Percentiles rank a stretch among this genome's conserved stretches.
Evolutionary conservation across 64 coral and sea anemone genomes (phyloP).

Genomic region (Montipora cactus): DNA sequence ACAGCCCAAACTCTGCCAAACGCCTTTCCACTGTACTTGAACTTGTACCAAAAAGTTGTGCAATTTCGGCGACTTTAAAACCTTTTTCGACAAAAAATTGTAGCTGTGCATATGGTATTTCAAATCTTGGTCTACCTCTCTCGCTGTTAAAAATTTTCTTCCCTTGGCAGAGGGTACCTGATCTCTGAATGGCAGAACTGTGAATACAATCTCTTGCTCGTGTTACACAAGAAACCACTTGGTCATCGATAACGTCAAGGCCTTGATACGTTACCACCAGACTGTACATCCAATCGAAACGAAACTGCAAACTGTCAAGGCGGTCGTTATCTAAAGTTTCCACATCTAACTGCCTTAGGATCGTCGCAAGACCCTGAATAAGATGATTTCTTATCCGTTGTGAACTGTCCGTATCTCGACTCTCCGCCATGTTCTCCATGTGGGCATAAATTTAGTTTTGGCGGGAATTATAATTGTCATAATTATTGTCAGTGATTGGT

Average conservation of each 20-base stretch:
- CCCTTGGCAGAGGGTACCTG: background rate
- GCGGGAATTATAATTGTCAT: no score
- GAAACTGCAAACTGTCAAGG: slow-evolving; percentile 28
- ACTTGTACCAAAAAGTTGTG: slow-evolving; percentile 34
- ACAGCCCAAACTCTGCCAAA: slow-evolving; percentile 30
- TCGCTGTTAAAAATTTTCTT: background rate
- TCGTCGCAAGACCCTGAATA: slow-evolving; percentile 3
- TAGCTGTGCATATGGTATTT: slow-evolving; percentile 2
- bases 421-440: no score
- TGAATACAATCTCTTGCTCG: slow-evolving; percentile 12
- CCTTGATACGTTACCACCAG: background rate
- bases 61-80: slow-evolving; percentile 62
- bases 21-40: slow-evolving; percentile 37
- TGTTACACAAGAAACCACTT: slow-evolving; percentile 1
- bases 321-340: slow-evolving; percentile 15
- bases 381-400: no score
- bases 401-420: no score
- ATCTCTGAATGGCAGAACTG: background rate
- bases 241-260: slow-evolving; percentile 8
- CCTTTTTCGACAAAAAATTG: slow-evolving; percentile 9
- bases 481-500: no score
- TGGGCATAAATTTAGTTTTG: no score
- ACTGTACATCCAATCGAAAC: slow-evolving; percentile 4
- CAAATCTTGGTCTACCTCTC: slow-evolving; percentile 7
- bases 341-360: slow-evolving; percentile 8